A percentile compares a stretch with the other conserved stretches of the same genome.
Conservation (phyloP, 2,113 vertebrate genomes). For the Climacteris rufus region DNA sequence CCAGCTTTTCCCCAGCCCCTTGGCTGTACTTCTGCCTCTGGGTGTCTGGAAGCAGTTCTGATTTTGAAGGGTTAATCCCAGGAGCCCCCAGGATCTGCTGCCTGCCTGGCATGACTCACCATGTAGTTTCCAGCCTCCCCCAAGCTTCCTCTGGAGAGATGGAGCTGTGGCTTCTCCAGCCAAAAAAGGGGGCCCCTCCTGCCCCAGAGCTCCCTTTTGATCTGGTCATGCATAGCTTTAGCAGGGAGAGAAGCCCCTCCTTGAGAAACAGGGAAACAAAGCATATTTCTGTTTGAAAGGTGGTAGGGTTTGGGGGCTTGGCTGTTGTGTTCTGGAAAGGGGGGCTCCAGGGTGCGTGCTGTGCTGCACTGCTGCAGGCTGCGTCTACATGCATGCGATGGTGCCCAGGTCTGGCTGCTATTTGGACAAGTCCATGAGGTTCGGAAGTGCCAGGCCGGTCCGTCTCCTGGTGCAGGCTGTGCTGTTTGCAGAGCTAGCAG, state of each 20-base stretch:
- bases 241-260: not conserved
- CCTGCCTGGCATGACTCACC: slow-evolving; percentile 31
- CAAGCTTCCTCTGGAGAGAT: not conserved
- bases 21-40: not conserved
- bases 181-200: not conserved
- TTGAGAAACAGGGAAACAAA: not conserved
- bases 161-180: not conserved
- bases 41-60: not conserved
- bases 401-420: not conserved
- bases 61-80: slow-evolving; percentile 44
- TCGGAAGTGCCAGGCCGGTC: not conserved
- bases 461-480: fast-evolving
- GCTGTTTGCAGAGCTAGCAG: not conserved
- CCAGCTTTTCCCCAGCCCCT: not conserved
- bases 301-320: not conserved
- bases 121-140: slow-evolving; percentile 41
- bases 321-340: not conserved
- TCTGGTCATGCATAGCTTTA: not conserved
- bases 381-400: fast-evolving
- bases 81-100: slow-evolving; percentile 35
- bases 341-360: not conserved
- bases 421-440: not conserved
- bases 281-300: not conserved
- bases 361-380: not conserved
- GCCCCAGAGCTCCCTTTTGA: not conserved